phyloP scores from a whole-genome alignment of 1,140 invertebrate species.

The Heliconius melpomene region DNA sequence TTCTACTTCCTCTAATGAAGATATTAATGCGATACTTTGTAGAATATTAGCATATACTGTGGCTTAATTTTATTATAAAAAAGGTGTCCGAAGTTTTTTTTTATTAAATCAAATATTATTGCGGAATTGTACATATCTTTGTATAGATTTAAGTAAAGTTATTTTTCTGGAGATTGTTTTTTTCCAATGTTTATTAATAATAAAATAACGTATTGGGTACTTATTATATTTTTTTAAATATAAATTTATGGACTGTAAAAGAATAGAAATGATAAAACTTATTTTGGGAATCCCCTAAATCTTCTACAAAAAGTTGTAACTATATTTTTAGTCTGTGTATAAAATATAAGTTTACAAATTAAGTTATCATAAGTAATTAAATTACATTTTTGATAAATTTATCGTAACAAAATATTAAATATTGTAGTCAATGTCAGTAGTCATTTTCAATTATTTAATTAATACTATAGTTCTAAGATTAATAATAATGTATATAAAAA shows the following conservation, averaged over 20 bases:
- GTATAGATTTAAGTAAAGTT: not conserved
- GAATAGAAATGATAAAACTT: too few species aligned
- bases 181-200: too few species aligned
- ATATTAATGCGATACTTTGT: conserved; percentile 51
- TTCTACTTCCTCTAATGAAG: conserved; percentile 46
- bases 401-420: too few species aligned
- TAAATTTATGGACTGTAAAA: not conserved
- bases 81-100: not conserved
- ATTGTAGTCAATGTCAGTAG: not conserved
- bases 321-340: conserved; percentile 2
- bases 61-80: not conserved
- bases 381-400: too few species aligned
- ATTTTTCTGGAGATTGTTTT: not conserved
- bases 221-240: not conserved
- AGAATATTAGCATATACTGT: conserved; percentile 54
- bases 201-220: too few species aligned
- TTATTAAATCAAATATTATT: not conserved
- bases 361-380: not conserved
- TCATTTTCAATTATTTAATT: not conserved
- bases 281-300: not conserved
- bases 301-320: conserved; percentile 1
- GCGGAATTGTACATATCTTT: not conserved
- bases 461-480: not conserved
- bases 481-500: conserved; percentile 4
- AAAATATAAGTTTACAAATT: not conserved